Evolutionary conservation across 1,140 invertebrate genomes (phyloP).

Genomic region (Oscheius sp.): DNA sequence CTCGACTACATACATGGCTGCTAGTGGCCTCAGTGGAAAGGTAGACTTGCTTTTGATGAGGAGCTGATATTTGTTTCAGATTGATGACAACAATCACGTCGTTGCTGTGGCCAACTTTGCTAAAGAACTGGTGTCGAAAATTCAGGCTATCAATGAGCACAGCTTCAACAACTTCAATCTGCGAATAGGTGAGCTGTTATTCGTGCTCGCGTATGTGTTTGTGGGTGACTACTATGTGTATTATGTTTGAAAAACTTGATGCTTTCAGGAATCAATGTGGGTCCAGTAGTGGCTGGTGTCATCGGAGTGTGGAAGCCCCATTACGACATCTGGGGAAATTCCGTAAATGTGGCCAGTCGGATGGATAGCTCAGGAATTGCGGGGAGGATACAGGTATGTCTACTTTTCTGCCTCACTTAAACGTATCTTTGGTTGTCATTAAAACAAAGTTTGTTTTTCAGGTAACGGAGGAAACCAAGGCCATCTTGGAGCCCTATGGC

Average conservation of each 20-base stretch:
- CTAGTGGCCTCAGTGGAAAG: slow-evolving; percentile 73
- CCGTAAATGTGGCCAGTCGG: slow-evolving; percentile 84
- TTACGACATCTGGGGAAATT: slow-evolving; percentile 98
- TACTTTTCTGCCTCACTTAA: not conserved
- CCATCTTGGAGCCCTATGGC: slow-evolving; percentile 65
- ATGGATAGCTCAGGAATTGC: slow-evolving; percentile 96
- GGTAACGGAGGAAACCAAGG: slow-evolving; percentile 65
- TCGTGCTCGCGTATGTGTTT: no score
- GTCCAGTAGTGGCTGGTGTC: slow-evolving; percentile 71
- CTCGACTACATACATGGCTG: slow-evolving; percentile 93
- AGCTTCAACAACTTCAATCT: slow-evolving; percentile 90
- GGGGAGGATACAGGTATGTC: slow-evolving; percentile 76
- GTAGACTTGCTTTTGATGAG: not conserved
- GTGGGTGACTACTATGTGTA: slow-evolving; percentile 27
- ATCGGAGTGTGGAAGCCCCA: slow-evolving; percentile 91
- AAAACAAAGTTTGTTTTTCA: slow-evolving; percentile 67
- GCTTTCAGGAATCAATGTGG: slow-evolving; percentile 57
- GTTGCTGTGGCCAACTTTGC: slow-evolving; percentile 88
- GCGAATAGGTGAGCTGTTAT: slow-evolving; percentile 65
- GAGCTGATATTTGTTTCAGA: not conserved
- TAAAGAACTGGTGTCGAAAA: slow-evolving; percentile 71
- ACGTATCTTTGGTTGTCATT: not conserved
- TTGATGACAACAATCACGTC: slow-evolving; percentile 41
- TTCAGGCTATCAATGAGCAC: slow-evolving; percentile 68
- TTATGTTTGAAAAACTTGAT: slow-evolving; percentile 43